Conservation (phyloP, 1,140 invertebrate species). For the Cotesia vestalis region DNA sequence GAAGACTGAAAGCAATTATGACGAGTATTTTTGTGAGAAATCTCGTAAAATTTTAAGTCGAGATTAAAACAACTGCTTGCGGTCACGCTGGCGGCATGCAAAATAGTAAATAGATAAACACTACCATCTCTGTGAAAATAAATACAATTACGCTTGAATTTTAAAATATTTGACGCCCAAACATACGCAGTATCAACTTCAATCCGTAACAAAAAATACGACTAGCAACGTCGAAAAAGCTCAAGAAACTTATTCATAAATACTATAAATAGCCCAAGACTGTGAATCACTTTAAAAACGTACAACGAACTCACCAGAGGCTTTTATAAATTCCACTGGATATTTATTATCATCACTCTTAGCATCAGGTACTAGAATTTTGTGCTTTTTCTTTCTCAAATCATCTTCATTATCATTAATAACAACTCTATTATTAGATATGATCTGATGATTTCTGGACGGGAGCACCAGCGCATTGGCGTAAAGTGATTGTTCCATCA, state of each 20-base stretch:
- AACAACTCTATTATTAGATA: background rate
- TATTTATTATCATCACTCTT: conserved; percentile 8
- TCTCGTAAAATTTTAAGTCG: too few species aligned
- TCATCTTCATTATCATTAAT: conserved; percentile 2
- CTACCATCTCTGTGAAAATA: too few species aligned
- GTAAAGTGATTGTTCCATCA: conserved; percentile 55
- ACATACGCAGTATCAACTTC: background rate
- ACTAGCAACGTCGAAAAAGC: background rate
- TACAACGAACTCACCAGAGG: conserved; percentile 27
- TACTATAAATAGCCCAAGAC: conserved; percentile 28
- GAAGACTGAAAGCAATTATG: too few species aligned
- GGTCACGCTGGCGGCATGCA: too few species aligned
- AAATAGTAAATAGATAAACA: too few species aligned
- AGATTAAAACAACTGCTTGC: too few species aligned
- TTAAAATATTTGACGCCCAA: too few species aligned
- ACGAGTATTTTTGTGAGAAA: too few species aligned
- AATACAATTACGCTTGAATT: too few species aligned
- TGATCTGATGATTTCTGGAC: conserved; percentile 17
- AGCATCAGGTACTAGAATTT: background rate
- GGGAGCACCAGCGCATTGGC: conserved; percentile 43
- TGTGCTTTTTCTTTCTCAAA: background rate
- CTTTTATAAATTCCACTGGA: conserved; percentile 1
- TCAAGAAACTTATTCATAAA: conserved; percentile 34
- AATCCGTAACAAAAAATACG: background rate
- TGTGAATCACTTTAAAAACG: conserved; percentile 28